phyloP scores from a whole-genome alignment of 92 coral and sea anemone genomes.

The Metridium senile region DNA sequence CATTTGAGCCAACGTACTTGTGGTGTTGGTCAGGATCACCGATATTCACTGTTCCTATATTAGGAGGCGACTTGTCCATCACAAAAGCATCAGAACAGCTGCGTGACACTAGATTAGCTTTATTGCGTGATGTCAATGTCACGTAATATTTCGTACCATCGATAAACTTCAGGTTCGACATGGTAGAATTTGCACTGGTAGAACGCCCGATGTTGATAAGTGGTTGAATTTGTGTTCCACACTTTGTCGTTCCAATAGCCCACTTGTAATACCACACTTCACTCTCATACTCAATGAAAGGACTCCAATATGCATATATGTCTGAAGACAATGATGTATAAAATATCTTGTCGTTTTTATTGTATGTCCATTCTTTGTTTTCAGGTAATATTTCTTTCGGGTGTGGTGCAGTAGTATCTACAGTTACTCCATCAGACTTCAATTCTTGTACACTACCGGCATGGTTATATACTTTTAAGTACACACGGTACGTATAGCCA shows the following conservation, averaged over 20 bases:
- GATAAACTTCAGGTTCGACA: slow-evolving; percentile 52
- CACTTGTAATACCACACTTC: slow-evolving; percentile 95
- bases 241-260: slow-evolving; percentile 88
- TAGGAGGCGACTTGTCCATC: slow-evolving; percentile 77
- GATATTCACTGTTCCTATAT: slow-evolving; percentile 53
- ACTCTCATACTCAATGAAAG: slow-evolving; percentile 83
- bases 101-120: slow-evolving; percentile 82
- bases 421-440: slow-evolving; percentile 85
- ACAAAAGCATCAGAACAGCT: slow-evolving; percentile 87
- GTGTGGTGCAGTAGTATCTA: slow-evolving; percentile 77
- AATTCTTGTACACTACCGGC: slow-evolving; percentile 79
- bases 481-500: slow-evolving; percentile 76
- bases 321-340: slow-evolving; percentile 58
- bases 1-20: slow-evolving; percentile 31
- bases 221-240: slow-evolving; percentile 94
- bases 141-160: slow-evolving; percentile 80
- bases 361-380: slow-evolving; percentile 58
- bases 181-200: slow-evolving; percentile 71
- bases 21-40: slow-evolving; percentile 37
- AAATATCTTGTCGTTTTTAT: slow-evolving; percentile 51
- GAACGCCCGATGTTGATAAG: slow-evolving; percentile 80
- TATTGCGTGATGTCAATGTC: slow-evolving; percentile 80
- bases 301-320: slow-evolving; percentile 75
- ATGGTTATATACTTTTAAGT: slow-evolving; percentile 65
- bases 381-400: slow-evolving; percentile 70